Conservation (phyloP, 2,888 invertebrate genomes). For the Autographa gamma region DNA sequence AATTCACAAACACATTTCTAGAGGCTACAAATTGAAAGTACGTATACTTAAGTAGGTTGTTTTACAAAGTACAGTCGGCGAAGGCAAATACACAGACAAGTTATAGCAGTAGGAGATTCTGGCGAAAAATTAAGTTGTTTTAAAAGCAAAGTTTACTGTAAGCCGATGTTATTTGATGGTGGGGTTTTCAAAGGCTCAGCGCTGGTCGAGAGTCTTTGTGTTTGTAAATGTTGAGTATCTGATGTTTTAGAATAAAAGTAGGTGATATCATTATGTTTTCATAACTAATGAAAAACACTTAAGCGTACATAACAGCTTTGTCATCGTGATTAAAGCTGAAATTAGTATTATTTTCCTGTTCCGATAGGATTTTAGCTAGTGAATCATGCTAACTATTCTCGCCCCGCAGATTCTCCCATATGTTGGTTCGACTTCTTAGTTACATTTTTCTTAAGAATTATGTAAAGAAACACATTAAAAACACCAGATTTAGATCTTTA, state of each 20-base stretch:
- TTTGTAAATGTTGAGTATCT: not conserved
- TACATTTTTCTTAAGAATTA: too few relatives aligned
- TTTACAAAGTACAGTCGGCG: constrained; percentile 1
- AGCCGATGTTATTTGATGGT: not conserved
- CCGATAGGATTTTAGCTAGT: too few relatives aligned
- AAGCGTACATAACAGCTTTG: too few relatives aligned
- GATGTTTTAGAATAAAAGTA: not conserved
- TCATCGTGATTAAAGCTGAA: too few relatives aligned
- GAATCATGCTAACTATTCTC: too few relatives aligned
- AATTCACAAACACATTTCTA: not conserved
- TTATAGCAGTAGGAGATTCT: not conserved
- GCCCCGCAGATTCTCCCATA: too few relatives aligned
- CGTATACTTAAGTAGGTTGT: constrained; percentile 4
- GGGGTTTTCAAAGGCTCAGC: not conserved
- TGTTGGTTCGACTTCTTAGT: too few relatives aligned
- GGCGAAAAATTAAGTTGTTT: constrained; percentile 4
- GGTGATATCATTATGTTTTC: not conserved
- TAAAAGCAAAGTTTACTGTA: constrained; percentile 1
- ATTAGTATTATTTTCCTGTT: too few relatives aligned
- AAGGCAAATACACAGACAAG: not conserved
- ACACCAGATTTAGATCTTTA: too few relatives aligned
- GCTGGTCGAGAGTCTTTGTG: not conserved
- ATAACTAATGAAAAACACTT: too few relatives aligned
- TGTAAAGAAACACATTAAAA: too few relatives aligned
- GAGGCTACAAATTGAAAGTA: not conserved